A percentile compares a stretch with the other conserved stretches of the same genome.
phyloP scores from a whole-genome alignment of 2,797 vertebrate species.

The Atherinosoma microstoma region DNA sequence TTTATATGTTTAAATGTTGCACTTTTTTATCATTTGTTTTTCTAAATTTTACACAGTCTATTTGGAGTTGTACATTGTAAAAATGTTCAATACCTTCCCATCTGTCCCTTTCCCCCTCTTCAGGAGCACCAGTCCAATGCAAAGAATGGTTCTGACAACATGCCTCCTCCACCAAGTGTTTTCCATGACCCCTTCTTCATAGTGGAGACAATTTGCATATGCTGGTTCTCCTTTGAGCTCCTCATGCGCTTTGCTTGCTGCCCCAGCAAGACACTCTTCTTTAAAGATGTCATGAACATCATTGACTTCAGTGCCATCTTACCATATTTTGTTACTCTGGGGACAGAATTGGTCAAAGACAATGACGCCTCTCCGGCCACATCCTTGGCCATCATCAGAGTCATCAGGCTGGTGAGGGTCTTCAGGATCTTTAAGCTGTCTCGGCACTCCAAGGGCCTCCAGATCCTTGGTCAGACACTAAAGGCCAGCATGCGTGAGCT shows the following conservation, averaged over 20 bases:
- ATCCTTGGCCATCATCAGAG: constrained; percentile 89
- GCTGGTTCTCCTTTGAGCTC: constrained; percentile 92
- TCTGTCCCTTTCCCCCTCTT: constrained; percentile 25
- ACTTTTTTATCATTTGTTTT: background rate
- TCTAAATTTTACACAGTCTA: background rate
- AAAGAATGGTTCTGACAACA: constrained; percentile 66
- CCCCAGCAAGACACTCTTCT: constrained; percentile 89
- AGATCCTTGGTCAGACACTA: constrained; percentile 91
- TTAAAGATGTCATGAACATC: constrained; percentile 93
- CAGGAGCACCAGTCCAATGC: constrained; percentile 61
- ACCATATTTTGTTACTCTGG: constrained; percentile 91
- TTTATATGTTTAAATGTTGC: background rate
- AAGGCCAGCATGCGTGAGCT: constrained; percentile 90
- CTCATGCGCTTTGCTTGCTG: constrained; percentile 83
- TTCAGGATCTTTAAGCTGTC: constrained; percentile 93
- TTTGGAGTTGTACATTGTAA: background rate
- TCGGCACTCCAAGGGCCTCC: constrained; percentile 90
- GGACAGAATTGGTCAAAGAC: constrained; percentile 88
- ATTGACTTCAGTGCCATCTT: constrained; percentile 92
- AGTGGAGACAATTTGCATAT: constrained; percentile 91
- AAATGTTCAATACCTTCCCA: constrained; percentile 12
- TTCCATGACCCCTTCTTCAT: constrained; percentile 90
- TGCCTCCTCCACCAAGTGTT: constrained; percentile 55
- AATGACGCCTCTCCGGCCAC: constrained; percentile 86
- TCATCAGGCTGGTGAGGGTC: constrained; percentile 90